phyloP scores from a whole-genome alignment of 2,888 invertebrate species.

The Schizaphis graminum region DNA sequence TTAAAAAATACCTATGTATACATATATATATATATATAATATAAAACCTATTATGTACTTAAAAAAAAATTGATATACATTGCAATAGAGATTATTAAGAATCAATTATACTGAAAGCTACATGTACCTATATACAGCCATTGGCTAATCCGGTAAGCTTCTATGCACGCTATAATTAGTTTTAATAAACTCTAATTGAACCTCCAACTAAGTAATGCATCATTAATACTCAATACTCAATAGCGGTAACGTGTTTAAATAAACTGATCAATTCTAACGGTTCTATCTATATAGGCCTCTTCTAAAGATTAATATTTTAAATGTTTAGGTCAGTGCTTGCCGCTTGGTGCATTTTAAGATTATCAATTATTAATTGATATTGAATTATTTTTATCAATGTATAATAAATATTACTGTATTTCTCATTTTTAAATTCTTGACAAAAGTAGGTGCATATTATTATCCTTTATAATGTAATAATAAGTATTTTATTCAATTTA shows the following conservation, averaged over 20 bases:
- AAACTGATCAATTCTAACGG: not conserved
- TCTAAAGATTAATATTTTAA: not conserved
- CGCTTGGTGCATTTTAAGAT: not conserved
- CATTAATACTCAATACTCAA: conserved; percentile 4
- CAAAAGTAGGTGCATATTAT: too few species aligned
- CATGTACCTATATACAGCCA: not conserved
- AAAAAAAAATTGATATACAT: not conserved
- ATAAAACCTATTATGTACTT: not conserved
- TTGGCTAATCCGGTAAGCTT: not conserved
- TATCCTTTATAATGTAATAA: too few species aligned
- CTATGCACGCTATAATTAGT: not conserved
- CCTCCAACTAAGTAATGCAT: not conserved
- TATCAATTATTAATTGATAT: not conserved
- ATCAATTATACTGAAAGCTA: not conserved
- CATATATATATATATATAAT: not conserved
- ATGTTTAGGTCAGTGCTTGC: not conserved
- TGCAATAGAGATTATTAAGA: not conserved
- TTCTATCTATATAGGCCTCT: not conserved
- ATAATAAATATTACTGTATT: too few species aligned
- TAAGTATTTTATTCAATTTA: too few species aligned
- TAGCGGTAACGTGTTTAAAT: not conserved
- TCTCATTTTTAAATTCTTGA: too few species aligned
- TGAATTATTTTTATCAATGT: not conserved
- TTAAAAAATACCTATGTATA: not conserved
- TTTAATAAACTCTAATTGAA: conserved; percentile 16